Conservation (phyloP, 2,888 invertebrate species). For the Patella depressa region DNA sequence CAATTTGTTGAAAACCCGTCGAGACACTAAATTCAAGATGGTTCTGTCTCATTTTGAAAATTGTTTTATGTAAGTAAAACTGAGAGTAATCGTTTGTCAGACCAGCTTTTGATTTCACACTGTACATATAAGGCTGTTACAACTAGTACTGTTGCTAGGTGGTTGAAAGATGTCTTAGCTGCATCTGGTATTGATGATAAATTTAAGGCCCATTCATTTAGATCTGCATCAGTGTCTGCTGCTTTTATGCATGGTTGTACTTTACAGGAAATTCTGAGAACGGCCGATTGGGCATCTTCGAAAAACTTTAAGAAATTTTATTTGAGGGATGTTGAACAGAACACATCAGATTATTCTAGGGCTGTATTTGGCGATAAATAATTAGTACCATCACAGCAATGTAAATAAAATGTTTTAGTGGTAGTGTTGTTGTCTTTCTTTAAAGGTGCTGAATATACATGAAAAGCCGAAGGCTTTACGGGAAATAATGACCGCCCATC, state of each 20-base stretch:
- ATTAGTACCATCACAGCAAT: background rate
- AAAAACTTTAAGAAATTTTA: background rate
- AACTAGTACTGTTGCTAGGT: background rate
- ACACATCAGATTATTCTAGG: too few species aligned
- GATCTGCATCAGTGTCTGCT: conserved; percentile 11
- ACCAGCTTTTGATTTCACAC: background rate
- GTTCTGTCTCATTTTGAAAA: conserved; percentile 13
- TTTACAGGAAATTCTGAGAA: background rate
- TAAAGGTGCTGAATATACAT: conserved; percentile 1
- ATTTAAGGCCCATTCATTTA: conserved; percentile 28
- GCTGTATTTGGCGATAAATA: too few species aligned
- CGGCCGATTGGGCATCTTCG: background rate
- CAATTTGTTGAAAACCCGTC: conserved; percentile 28
- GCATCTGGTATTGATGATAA: conserved; percentile 19
- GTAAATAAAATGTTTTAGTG: background rate
- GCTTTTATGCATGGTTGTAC: conserved; percentile 1
- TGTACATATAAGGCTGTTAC: background rate
- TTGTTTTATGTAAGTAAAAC: background rate
- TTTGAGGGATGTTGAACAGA: background rate
- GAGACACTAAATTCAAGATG: conserved; percentile 12
- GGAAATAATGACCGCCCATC: background rate
- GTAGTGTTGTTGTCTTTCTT: background rate
- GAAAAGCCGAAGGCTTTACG: background rate
- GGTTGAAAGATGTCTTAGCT: conserved; percentile 6
- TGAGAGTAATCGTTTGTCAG: background rate